Conservation (phyloP, 2,888 invertebrate species). For the Melinaea marsaeus region DNA sequence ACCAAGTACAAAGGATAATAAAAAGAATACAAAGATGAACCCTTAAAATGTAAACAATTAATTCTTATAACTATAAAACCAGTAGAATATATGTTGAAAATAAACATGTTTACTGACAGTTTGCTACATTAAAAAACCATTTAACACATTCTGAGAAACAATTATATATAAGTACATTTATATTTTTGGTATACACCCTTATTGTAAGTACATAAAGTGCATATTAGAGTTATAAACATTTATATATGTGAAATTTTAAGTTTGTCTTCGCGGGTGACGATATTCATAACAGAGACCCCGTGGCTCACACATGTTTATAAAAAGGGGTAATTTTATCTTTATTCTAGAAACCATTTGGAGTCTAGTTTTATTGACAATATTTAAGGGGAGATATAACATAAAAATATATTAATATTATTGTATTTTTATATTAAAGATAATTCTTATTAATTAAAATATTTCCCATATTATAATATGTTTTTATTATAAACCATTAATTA, state of each 20-base stretch:
- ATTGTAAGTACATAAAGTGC: conserved; percentile 8
- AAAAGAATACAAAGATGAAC: not conserved
- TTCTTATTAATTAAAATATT: not conserved
- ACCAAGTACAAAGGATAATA: not conserved
- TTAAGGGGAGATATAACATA: conserved; percentile 29
- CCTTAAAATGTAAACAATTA: conserved; percentile 17
- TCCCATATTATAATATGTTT: not conserved
- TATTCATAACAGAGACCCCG: conserved; percentile 29
- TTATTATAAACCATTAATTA: not conserved
- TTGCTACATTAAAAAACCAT: conserved; percentile 32
- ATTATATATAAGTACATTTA: conserved; percentile 2
- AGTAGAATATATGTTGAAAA: conserved; percentile 20
- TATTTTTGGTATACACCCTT: conserved; percentile 3
- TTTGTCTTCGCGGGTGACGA: conserved; percentile 21
- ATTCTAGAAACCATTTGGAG: conserved; percentile 41
- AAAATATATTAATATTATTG: not conserved
- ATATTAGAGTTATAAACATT: not conserved
- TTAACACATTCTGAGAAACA: conserved; percentile 35
- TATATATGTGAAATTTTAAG: not conserved
- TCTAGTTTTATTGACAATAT: conserved; percentile 33
- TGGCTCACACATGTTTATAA: conserved; percentile 36
- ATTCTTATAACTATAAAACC: conserved; percentile 24
- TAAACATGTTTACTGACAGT: conserved; percentile 29
- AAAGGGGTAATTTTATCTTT: conserved; percentile 41
- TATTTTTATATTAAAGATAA: not conserved